Evolutionary conservation across 2,113 vertebrate species (phyloP).

Genomic region (Xiphophorus hellerii): DNA sequence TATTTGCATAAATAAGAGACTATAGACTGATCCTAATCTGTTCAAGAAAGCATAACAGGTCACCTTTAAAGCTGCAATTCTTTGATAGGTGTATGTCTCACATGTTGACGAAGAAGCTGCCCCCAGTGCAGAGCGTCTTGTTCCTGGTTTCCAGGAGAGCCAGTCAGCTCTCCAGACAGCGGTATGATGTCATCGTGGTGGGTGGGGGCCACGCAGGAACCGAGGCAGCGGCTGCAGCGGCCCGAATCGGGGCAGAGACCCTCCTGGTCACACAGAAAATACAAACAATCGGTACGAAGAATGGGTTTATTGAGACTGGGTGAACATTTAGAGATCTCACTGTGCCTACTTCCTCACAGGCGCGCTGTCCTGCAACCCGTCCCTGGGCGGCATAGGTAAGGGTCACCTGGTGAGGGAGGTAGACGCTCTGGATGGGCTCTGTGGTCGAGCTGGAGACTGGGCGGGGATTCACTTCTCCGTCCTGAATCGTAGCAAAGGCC

Average conservation of each 20-base stretch:
- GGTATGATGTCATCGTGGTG: slow-evolving; percentile 89
- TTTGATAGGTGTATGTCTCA: slow-evolving; percentile 30
- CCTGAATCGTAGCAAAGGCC: slow-evolving; percentile 91
- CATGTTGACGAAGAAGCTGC: slow-evolving; percentile 70
- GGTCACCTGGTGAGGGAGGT: slow-evolving; percentile 93
- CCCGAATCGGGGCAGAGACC: slow-evolving; percentile 86
- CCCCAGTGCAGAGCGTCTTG: slow-evolving; percentile 28
- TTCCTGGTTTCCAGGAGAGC: slow-evolving; percentile 35
- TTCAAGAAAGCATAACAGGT: too few relatives aligned
- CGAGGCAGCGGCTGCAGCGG: slow-evolving; percentile 89
- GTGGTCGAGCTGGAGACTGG: slow-evolving; percentile 88
- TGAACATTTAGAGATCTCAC: background rate
- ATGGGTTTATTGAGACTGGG: too few relatives aligned
- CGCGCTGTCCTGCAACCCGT: slow-evolving; percentile 95
- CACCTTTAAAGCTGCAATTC: background rate
- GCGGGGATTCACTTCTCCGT: slow-evolving; percentile 94
- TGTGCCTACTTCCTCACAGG: slow-evolving; percentile 69
- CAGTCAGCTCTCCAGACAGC: slow-evolving; percentile 43
- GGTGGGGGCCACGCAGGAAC: slow-evolving; percentile 93
- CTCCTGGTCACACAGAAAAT: slow-evolving; percentile 90
- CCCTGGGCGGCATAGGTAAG: slow-evolving; percentile 94
- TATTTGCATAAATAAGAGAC: too few relatives aligned
- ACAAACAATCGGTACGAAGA: slow-evolving; percentile 84
- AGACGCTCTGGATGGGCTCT: slow-evolving; percentile 94
- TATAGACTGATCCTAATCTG: too few relatives aligned